A percentile compares a stretch with the other conserved stretches of the same genome.
These are phyloP conservation scores for Abrostola triplasia DNA, from an alignment of 2,888 invertebrate species.

Conservation along the genomic window DNA sequence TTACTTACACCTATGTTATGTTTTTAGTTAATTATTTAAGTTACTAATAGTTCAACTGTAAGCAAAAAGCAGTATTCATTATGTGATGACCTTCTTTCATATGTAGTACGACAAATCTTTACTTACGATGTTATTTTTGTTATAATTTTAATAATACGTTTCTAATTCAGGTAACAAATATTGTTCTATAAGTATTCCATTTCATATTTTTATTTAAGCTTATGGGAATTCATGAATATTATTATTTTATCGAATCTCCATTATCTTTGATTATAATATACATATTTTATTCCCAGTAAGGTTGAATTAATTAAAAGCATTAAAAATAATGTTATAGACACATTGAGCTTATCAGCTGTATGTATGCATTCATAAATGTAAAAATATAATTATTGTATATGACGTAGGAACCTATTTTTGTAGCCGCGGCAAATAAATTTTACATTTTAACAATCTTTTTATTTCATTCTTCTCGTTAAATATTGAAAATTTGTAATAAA, in stretches of 20 bases:
- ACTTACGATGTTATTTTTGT: constrained; percentile 53
- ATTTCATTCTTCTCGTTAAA: constrained; percentile 24
- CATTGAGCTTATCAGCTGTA: constrained; percentile 61
- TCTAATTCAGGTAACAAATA: constrained; percentile 15
- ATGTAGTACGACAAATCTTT: constrained; percentile 52
- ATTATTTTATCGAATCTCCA: constrained; percentile 52
- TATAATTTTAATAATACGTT: constrained; percentile 26
- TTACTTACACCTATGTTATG: constrained; percentile 12
- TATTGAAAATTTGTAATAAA: constrained; percentile 52
- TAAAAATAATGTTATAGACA: constrained; percentile 37
- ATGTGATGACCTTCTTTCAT: constrained; percentile 57
- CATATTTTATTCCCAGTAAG: constrained; percentile 24
- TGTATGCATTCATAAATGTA: constrained; percentile 53
- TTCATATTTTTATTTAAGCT: constrained; percentile 24
- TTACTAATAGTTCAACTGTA: constrained; percentile 50
- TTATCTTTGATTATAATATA: constrained; percentile 17
- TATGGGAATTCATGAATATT: constrained; percentile 16
- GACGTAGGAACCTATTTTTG: constrained; percentile 73
- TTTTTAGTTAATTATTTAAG: constrained; percentile 43
- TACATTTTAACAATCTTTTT: constrained; percentile 55
- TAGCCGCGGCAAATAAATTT: constrained; percentile 75
- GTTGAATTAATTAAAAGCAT: constrained; percentile 15
- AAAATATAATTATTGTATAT: constrained; percentile 57
- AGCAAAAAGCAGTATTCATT: constrained; percentile 59
- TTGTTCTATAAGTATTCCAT: constrained; percentile 26